A percentile compares a stretch with the other conserved stretches of the same genome.
Conservation (phyloP, 2,797 vertebrate genomes). For the Notolabrus celidotus region DNA sequence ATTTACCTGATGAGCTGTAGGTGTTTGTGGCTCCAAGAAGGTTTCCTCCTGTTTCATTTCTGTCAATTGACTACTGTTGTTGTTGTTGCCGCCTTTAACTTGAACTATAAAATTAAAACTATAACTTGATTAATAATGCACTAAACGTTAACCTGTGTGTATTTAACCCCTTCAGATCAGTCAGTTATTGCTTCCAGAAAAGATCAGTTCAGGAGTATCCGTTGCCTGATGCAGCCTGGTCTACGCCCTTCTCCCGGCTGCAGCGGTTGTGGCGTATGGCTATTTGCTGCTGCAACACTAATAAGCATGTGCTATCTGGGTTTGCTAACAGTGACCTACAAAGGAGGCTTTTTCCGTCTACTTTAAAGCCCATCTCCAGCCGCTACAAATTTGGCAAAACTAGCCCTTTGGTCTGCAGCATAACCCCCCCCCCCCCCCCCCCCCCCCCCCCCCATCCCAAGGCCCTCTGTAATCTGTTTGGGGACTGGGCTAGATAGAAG, state of each 20-base stretch:
- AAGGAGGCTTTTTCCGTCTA: constrained; percentile 50
- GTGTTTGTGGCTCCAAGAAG: too few species aligned
- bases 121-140: too few species aligned
- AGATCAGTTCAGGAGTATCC: background rate
- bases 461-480: constrained; percentile 73
- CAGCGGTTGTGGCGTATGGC: constrained; percentile 48
- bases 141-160: too few species aligned
- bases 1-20: too few species aligned
- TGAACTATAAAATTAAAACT: too few species aligned
- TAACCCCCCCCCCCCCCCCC: too few species aligned
- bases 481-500: constrained; percentile 43
- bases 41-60: too few species aligned
- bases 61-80: too few species aligned
- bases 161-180: too few species aligned
- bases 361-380: constrained; percentile 56
- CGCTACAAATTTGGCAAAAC: constrained; percentile 54
- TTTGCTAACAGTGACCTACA: constrained; percentile 57
- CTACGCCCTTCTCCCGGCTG: constrained; percentile 27
- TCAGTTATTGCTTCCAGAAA: too few species aligned
- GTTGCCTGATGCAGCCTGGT: constrained; percentile 6
- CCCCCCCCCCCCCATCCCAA: constrained; percentile 42
- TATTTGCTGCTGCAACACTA: constrained; percentile 38
- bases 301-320: constrained; percentile 47
- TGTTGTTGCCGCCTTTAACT: too few species aligned
- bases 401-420: constrained; percentile 43